Base-by-base conservation (phyloP, 2,797 vertebrate species). In the Lagodon rhomboides region DNA sequence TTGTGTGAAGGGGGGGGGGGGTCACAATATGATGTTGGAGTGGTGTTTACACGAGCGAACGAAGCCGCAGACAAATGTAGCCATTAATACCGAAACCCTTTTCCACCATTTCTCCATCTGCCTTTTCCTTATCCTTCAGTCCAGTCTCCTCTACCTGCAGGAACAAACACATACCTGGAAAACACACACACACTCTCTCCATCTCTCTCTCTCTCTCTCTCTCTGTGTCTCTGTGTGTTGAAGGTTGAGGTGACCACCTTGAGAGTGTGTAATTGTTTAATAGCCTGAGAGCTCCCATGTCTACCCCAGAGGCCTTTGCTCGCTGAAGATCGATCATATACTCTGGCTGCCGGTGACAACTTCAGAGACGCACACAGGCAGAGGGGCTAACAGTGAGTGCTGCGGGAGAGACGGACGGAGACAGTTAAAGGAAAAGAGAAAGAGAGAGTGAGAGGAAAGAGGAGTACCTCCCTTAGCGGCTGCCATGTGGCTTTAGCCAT, bases 401-500 rank as follows among this genome's bases (percentile, higher is more conserved):
- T 69, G 78, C 62, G 71, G 56, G 62, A 84, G 68, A 87, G 83
- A 89, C 78, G 80, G 83, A 89, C 77, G 53, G 86, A 89, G 61
- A 85, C 66, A 79, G 82, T 88, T 84, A 87, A 87, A 89, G 85
- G 75, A 80, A 92, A 71, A 87, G 67, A 92, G 81, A 86, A 84
- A 81, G 58, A 80, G 76, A 76, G 79, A 58, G 79, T 61, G 74
- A 90, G 81, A 86, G 79, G 83, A 90, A 90, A 91, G 86, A 91
- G 64, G 79, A 91, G 84, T 82, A 87, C 84, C 90, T 92, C 93
- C 93, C 88, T 92, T 77, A 92, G 88, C 67, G 87, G 87, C 86
- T 92, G 90, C 89, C 94, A 95, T 95, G 95, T 93, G 93, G 94
- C 88, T 95, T 95, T 88, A 94, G 94, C 95, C 95, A 96, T 95